Evolutionary conservation across 1,140 invertebrate species (phyloP), one percentile per base, ranked within the genome.

Genomic region (Dendroctonus ponderosae): DNA sequence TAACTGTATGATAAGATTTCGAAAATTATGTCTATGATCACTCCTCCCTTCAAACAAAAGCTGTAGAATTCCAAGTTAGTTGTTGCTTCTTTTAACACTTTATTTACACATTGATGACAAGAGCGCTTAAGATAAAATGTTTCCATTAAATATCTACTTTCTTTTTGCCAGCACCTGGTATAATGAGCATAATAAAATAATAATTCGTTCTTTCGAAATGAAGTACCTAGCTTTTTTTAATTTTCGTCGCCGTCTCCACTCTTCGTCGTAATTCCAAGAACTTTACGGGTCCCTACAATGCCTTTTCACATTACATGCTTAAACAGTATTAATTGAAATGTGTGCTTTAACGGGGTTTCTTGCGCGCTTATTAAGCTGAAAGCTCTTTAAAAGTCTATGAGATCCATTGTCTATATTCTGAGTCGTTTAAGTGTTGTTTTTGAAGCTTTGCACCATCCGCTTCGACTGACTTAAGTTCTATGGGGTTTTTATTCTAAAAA

Each of bases 281-380:
- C 14, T 49, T 7, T 12, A 44, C 9, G 41, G 44, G 51, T 44
- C 60, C 52, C 43, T 39, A 62, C 60, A 64, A 64, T 54, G 62
- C 42, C 62, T 64, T 64, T 64, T 56, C 56, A 44, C 37, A 51
- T 62, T 62, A 52, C 37, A 64, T 64, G 52, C 43, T 56, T 56
- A 56, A 61, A 56, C 52, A 56, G 62, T 54, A 26, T 64, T 64
- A 64, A 64, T 64, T 64, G 62, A 64, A 56, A 64, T 56, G 51
- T 64, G 26, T 49, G 48, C 51, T 41, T 26, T 26, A 40, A 37
- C 38, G 41, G 48, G 15, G 44, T 48, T 48, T 44, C 26, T 8
- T 49, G 11, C n/a, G 40, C 57, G 57, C 37, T 44, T 44, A 12
- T 62, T 62, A 44, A 43, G 38, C 43, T 50, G 11, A 37, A 41